Percentiles rank a stretch among this genome's conserved stretches.
Evolutionary conservation across 2,797 vertebrate genomes (phyloP).

Genomic region (Gymnocypris eckloni): DNA sequence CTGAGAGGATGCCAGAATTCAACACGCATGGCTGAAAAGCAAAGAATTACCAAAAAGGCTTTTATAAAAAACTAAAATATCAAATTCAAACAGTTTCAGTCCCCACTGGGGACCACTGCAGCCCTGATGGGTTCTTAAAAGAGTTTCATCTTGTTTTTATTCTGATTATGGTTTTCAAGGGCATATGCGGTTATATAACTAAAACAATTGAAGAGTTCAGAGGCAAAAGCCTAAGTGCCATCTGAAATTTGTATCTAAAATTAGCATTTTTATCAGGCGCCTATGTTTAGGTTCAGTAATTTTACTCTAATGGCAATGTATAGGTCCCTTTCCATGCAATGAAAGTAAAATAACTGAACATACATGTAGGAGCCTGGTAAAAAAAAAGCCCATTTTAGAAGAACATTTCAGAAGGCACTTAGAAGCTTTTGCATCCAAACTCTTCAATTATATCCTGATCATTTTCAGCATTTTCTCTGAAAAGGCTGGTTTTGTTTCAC

Average conservation of each 20-base stretch:
- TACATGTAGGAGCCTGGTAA: no score
- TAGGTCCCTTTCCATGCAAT: no score
- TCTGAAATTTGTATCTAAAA: no score
- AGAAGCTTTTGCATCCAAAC: no score
- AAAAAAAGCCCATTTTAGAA: no score
- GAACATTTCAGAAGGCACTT: no score
- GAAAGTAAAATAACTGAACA: no score
- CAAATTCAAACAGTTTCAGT: not conserved
- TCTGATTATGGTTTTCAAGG: slow-evolving; percentile 17
- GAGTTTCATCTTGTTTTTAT: slow-evolving; percentile 1
- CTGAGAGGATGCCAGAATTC: not conserved
- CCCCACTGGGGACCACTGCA: not conserved
- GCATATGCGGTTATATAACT: not conserved
- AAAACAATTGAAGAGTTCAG: not conserved
- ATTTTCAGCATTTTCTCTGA: not conserved
- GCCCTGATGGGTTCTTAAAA: not conserved
- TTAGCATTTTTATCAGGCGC: no score
- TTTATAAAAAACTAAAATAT: slow-evolving; percentile 21
- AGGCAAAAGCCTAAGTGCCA: no score
- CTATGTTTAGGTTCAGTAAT: no score
- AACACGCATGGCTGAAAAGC: slow-evolving; percentile 4
- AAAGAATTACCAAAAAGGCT: not conserved
- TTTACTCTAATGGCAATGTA: no score
- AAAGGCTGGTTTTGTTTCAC: not conserved
- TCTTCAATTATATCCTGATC: not conserved